Conservation (phyloP, 2,888 invertebrate species). For the Nomada lathburiana region DNA sequence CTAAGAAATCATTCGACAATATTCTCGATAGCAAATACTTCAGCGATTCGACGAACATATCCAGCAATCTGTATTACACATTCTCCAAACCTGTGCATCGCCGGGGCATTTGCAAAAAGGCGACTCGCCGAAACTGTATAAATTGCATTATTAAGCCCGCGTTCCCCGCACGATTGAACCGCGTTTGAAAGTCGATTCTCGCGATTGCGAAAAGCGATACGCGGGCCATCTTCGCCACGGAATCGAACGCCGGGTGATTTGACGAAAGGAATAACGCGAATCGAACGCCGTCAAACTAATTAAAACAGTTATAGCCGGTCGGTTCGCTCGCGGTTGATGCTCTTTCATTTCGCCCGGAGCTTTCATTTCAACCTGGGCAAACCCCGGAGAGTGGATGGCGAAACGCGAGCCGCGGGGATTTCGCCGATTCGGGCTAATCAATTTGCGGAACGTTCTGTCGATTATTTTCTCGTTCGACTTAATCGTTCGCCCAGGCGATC, state of each 20-base stretch:
- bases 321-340: conserved; percentile 33
- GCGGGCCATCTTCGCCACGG: background rate
- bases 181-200: conserved; percentile 14
- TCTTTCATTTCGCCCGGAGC: conserved; percentile 37
- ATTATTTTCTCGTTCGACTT: conserved; percentile 44
- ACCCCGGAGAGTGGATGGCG: background rate
- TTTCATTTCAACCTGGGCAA: background rate
- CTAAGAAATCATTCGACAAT: too few relatives aligned
- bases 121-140: too few relatives aligned
- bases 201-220: background rate
- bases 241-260: conserved; percentile 24
- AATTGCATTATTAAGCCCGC: background rate
- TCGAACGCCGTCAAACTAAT: conserved; percentile 48
- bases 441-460: conserved; percentile 39
- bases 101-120: too few relatives aligned
- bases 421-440: conserved; percentile 33
- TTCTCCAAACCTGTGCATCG: too few relatives aligned
- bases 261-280: conserved; percentile 47
- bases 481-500: background rate
- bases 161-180: background rate
- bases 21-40: too few relatives aligned
- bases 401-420: conserved; percentile 9
- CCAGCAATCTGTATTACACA: too few relatives aligned
- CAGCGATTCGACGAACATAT: too few relatives aligned
- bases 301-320: conserved; percentile 50